These are phyloP conservation scores for Alectoris magna DNA, from an alignment of 2,797 vertebrate species.

Conservation along the genomic window DNA sequence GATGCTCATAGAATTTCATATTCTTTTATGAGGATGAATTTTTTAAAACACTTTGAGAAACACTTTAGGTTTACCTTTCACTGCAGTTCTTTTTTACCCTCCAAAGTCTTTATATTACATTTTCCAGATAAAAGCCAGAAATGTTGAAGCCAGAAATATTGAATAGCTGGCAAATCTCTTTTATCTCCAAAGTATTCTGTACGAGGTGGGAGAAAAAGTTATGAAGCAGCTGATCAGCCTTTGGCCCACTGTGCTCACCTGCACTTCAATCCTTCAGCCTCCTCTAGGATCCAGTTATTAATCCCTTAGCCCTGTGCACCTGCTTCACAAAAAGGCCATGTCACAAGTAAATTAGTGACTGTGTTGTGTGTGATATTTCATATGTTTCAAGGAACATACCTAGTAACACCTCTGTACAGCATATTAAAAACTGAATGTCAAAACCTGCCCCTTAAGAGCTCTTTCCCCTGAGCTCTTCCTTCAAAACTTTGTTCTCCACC, in stretches of 20 bases:
- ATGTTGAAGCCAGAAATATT: background rate
- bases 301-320: background rate
- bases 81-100: background rate
- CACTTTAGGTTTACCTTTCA: background rate
- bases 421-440: background rate
- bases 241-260: rapidly evolving
- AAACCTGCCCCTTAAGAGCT: background rate
- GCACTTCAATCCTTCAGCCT: background rate
- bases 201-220: background rate
- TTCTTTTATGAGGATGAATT: background rate
- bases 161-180: background rate
- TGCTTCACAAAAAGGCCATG: background rate
- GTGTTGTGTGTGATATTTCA: background rate
- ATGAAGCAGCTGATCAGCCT: background rate
- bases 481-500: background rate
- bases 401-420: background rate
- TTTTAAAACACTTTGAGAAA: background rate
- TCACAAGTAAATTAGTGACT: background rate
- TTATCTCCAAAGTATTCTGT: rapidly evolving
- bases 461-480: background rate
- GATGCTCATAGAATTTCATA: conserved; percentile 1
- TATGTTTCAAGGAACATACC: background rate
- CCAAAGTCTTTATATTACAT: conserved; percentile 6
- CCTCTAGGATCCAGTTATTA: background rate
- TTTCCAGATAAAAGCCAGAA: conserved; percentile 34